These are phyloP conservation scores for Stegastes partitus DNA, from an alignment of 2,113 vertebrate genomes.

Conservation along the genomic window DNA sequence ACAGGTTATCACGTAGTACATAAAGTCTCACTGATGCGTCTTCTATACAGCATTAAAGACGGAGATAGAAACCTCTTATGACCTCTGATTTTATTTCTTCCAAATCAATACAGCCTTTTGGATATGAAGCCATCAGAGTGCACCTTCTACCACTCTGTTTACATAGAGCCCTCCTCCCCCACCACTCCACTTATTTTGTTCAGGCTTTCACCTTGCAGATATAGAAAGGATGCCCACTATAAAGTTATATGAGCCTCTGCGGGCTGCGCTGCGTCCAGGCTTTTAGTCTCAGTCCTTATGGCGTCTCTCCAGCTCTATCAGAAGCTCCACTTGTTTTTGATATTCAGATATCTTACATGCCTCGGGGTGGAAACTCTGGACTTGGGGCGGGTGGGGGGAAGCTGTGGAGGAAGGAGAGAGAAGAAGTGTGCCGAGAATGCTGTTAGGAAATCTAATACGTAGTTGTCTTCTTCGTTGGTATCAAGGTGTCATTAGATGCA, in stretches of 20 bases:
- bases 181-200: conserved; percentile 29
- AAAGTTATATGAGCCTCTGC: conserved; percentile 56
- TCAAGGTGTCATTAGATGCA: not conserved
- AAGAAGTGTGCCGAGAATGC: too few relatives aligned
- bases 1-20: not conserved
- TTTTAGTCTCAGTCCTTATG: conserved; percentile 55
- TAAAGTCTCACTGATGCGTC: not conserved
- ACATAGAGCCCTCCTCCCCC: conserved; percentile 22
- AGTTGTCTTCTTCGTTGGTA: not conserved
- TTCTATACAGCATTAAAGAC: not conserved
- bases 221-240: conserved; percentile 50
- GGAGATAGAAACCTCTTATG: not conserved
- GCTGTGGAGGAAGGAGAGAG: too few relatives aligned
- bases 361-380: not conserved
- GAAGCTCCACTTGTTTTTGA: conserved; percentile 14
- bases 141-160: conserved; percentile 15
- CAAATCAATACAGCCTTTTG: conserved; percentile 12
- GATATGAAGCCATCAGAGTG: conserved; percentile 25
- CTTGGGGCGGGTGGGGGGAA: not conserved
- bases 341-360: conserved; percentile 13
- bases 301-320: conserved; percentile 29
- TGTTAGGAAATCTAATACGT: too few relatives aligned
- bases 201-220: conserved; percentile 60
- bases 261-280: conserved; percentile 37
- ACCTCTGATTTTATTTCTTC: conserved; percentile 10